Evolutionary conservation across 2,888 invertebrate genomes (phyloP).

Genomic region (Beris morrisii): DNA sequence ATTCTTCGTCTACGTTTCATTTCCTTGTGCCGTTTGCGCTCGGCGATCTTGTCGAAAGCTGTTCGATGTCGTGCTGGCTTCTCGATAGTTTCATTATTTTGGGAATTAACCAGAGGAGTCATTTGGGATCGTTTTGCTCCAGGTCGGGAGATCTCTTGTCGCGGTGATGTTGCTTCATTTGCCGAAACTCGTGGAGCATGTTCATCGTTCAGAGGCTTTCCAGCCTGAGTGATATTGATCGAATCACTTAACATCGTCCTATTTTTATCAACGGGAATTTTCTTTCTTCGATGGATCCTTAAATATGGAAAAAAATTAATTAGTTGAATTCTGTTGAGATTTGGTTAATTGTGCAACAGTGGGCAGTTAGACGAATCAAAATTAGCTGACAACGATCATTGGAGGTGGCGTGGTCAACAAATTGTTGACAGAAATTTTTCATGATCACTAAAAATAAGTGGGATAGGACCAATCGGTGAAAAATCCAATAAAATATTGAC

Average conservation of each 20-base stretch:
- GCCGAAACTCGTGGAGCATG: no score
- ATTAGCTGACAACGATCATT: no score
- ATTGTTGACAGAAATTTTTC: no score
- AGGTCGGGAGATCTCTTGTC: not conserved
- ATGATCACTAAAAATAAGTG: no score
- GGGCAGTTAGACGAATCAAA: no score
- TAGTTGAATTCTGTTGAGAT: not conserved
- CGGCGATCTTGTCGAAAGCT: conserved; percentile 12
- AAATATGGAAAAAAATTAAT: conserved; percentile 3
- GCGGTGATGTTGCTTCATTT: no score
- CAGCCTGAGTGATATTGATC: no score
- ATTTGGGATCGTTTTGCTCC: conserved; percentile 7
- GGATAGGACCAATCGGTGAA: no score
- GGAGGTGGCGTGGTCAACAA: no score
- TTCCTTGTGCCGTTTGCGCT: conserved; percentile 21
- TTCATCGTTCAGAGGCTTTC: no score
- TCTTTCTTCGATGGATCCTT: conserved; percentile 5
- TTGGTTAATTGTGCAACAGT: no score
- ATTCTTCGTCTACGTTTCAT: not conserved
- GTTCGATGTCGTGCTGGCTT: conserved; percentile 2
- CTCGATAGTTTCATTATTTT: conserved; percentile 18
- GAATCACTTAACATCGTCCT: not conserved
- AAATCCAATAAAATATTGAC: no score
- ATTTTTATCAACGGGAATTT: not conserved
- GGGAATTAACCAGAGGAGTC: not conserved